Base-by-base conservation (phyloP, 2,797 vertebrate species). In the Dendrocincla fuliginosa region DNA sequence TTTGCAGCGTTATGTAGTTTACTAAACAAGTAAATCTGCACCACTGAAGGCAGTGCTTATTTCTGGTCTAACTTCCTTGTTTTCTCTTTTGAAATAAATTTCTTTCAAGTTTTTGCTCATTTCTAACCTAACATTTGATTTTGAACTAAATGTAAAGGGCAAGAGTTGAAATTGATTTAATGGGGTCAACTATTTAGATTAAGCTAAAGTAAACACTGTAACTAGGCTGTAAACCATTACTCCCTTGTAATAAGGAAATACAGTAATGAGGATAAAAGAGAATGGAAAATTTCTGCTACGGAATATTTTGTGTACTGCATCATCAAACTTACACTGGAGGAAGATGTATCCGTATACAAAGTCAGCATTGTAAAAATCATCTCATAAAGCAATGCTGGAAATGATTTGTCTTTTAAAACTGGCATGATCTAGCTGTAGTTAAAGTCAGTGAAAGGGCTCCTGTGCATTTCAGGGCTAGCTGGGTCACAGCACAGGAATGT, bases 201-300 rank as follows among this genome's bases (percentile, higher is more conserved):
- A 92, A 91, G 50, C 53, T 83, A 80, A 95, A 90, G 88, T 88
- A 95, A 95, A 96, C 87, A 90, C 88, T 81, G 70, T 19, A 49
- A 90, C 78, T 67, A 65, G 78, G 63, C 68, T 96, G 75, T 85
- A 82, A 89, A 94, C 76, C 78, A 52, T 89, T 93, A 50, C 35
- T 93, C 47, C n/a, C n/a, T 64, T 90, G 35, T 84, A 89, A 84
- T 23, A 60, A 28, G 18, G 44, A 67, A 35, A 39, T 70, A 74
- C 76, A 56, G 35, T 81, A 96, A 96, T 67, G 47, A 95, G 88
- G 94, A 96, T 92, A 69, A 97, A 96, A 95, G 77, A 73, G 93
- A 94, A 89, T 67, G 61, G 85, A 94, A 93, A 84, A 86, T 63
- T 91, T 92, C 65, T 90, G 47, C 35, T 37, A 37, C 1, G 1